Evolutionary conservation across 1,140 invertebrate species (phyloP), one percentile per base, ranked within the genome.

Genomic region (Conus betulinus): DNA sequence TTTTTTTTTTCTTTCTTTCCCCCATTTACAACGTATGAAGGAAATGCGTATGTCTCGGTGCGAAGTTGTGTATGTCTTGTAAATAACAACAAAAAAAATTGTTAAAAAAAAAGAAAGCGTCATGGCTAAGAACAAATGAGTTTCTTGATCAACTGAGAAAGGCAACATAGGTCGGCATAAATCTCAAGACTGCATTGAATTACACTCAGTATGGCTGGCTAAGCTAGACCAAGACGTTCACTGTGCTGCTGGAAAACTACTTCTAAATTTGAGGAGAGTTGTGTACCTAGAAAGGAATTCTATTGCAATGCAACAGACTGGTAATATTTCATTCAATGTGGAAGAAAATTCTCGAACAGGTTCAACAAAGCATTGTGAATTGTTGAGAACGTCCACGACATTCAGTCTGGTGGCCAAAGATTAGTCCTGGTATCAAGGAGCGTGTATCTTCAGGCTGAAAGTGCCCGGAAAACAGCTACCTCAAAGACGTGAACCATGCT

Each of bases 321-420:
- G 39, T 94, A 11, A 89, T 95, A 74, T 94, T 94, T 10, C 83
- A 51, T 71, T 51, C 78, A 8, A 67, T 93, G 78, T 89, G 92
- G 88, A 81, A 87, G 25, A 89, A 93, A 67, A 93, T 95, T 86
- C 76, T 95, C 20, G 79, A 91, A 51, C 52, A 87, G 53, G 88
- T 94, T 51, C 94, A 95, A 89, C 89, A 92, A 74, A 94, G 94
- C 5, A 93, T 94, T n/a, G 81, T 87, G 52, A 91, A 91, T 27
- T 84, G 89, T 85, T 27, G 67, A 23, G 87, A 90, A 25, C 67
- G 87, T 78, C 89, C 89, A 53, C 71, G 84, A 83, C 53, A 84
- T 76, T 82, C 83, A 15, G 53, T 92, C 27, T 91, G 84, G 89
- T 91, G 91, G 91, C 91, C 91, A 39, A 84, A 87, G 8, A 91